A percentile compares a stretch with the other conserved stretches of the same genome.
Evolutionary conservation across 2,113 vertebrate genomes (phyloP).

Genomic region (Myotis lucifugus): DNA sequence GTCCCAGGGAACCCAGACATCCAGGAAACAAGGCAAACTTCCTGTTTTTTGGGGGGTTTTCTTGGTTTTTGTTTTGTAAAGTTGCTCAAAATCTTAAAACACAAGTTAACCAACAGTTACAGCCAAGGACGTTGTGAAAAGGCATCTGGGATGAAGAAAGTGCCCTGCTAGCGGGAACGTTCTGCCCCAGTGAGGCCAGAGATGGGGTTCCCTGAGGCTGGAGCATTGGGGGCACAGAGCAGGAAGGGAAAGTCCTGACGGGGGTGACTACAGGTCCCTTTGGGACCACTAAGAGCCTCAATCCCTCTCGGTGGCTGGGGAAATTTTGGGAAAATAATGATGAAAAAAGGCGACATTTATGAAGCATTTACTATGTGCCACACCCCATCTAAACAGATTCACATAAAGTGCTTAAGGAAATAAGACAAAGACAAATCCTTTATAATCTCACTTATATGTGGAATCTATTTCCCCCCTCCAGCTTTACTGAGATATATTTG

Average conservation of each 20-base stretch:
- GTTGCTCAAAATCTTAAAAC: slow-evolving; percentile 65
- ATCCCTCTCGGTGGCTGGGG: not conserved
- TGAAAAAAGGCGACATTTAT: not conserved
- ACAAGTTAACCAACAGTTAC: slow-evolving; percentile 50
- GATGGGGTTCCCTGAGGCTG: not conserved
- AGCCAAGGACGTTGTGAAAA: slow-evolving; percentile 53
- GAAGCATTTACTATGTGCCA: not conserved
- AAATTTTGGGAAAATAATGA: not conserved
- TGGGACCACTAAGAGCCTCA: not conserved
- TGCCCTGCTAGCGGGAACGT: not conserved
- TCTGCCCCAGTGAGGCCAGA: not conserved
- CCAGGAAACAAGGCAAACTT: not conserved
- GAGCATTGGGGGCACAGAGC: rapidly evolving
- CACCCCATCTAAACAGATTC: not conserved
- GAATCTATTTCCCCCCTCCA: not conserved
- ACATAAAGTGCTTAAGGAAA: not conserved
- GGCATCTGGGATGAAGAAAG: not conserved
- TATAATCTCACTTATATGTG: not conserved
- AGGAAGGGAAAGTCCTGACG: not conserved
- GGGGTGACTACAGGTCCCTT: not conserved
- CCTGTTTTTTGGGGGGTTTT: not conserved
- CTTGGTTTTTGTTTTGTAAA: not conserved
- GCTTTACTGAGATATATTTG: not conserved
- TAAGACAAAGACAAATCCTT: not conserved
- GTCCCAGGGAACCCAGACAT: not conserved